Evolutionary conservation across 1,140 invertebrate genomes (phyloP).

Genomic region (Ceratina calcarata): DNA sequence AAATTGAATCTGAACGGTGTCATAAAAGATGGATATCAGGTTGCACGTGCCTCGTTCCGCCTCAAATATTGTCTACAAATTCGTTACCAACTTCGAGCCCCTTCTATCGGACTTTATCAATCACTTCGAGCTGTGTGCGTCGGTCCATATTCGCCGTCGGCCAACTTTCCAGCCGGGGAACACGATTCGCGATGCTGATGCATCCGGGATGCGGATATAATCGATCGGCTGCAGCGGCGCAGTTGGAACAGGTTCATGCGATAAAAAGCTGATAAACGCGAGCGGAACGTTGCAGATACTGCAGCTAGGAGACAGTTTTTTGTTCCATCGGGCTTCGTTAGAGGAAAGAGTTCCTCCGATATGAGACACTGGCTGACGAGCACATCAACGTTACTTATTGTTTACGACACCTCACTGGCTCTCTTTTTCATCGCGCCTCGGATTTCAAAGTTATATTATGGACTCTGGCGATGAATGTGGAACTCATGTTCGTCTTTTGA

Average conservation of each 20-base stretch:
- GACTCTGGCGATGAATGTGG: too few relatives aligned
- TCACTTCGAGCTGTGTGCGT: constrained; percentile 1
- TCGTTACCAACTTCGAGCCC: constrained; percentile 58
- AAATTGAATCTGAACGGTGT: constrained; percentile 72
- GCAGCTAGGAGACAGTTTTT: neutral
- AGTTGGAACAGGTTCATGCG: neutral
- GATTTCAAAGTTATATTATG: too few relatives aligned
- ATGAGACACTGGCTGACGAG: neutral
- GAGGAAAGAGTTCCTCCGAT: neutral
- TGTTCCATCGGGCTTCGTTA: neutral
- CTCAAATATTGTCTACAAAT: constrained; percentile 65
- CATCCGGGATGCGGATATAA: constrained; percentile 9
- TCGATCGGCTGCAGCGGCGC: constrained; percentile 12
- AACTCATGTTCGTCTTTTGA: too few relatives aligned
- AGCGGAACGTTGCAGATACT: neutral
- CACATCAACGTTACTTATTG: neutral
- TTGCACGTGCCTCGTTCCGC: constrained; percentile 43
- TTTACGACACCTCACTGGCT: too few relatives aligned
- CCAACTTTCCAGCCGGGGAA: constrained; percentile 7
- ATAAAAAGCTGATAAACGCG: constrained; percentile 29
- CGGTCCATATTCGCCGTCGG: constrained; percentile 7
- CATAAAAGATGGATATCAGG: constrained; percentile 71
- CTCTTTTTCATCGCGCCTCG: too few relatives aligned
- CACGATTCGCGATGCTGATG: constrained; percentile 2
- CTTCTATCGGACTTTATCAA: constrained; percentile 16